Conservation (phyloP, 2,113 vertebrate genomes). For the Rhodinocichla rosea region DNA sequence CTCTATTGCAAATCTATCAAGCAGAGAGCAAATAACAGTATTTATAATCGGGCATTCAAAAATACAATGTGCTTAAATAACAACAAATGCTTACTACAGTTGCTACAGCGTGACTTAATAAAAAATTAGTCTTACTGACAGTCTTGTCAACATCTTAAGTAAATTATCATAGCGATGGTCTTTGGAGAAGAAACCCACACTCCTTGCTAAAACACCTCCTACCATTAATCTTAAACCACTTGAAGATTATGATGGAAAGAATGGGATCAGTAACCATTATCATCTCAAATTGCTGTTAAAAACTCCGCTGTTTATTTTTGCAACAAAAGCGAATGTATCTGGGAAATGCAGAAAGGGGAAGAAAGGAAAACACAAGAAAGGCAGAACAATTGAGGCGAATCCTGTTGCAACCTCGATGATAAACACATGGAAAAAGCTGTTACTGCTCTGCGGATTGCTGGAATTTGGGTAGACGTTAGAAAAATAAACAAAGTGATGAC, state of each 20-base stretch:
- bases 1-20: conserved; percentile 9
- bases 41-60: conserved; percentile 19
- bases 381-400: conserved; percentile 51
- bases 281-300: conserved; percentile 80
- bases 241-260: conserved; percentile 89
- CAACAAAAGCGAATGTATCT: conserved; percentile 73
- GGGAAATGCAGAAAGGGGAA: conserved; percentile 35
- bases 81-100: conserved; percentile 31
- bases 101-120: conserved; percentile 48
- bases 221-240: conserved; percentile 88
- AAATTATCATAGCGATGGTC: conserved; percentile 73
- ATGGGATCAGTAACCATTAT: conserved; percentile 85
- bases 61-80: conserved; percentile 9
- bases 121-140: conserved; percentile 68
- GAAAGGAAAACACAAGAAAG: conserved; percentile 46
- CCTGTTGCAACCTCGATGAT: conserved; percentile 55
- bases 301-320: conserved; percentile 79
- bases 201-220: conserved; percentile 67
- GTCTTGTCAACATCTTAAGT: conserved; percentile 71
- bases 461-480: conserved; percentile 46
- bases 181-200: conserved; percentile 72
- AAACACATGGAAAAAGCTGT: conserved; percentile 60
- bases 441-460: conserved; percentile 37
- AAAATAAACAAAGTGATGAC: conserved; percentile 51
- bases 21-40: conserved; percentile 39